Base-by-base conservation (phyloP, 1,140 invertebrate genomes). In the Ylistrum balloti region DNA sequence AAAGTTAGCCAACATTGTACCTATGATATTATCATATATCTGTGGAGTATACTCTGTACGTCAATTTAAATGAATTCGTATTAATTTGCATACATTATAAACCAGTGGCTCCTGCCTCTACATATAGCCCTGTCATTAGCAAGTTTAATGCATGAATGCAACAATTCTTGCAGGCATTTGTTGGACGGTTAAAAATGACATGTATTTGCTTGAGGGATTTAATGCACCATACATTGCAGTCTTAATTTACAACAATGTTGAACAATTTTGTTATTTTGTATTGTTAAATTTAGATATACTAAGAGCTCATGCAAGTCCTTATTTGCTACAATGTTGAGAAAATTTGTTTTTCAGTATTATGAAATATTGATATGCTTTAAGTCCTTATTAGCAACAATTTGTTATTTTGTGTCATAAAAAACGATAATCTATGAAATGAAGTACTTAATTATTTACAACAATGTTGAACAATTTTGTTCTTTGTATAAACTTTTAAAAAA, bases 31-130 rank as follows among this genome's bases (percentile, higher is more conserved):
- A 74, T 74, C 56, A 22, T 45, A 45, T 45, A 45, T 45, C 41
- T 45, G 7, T n/a, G 0, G 22, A 74, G 56, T n/a, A 74, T 28
- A 74, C 45, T 20, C 3, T 74, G 56, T 74, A 74, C 56, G 11
- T 74, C 56, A 74, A 74, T 74, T 74, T 74, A 74, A 74, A 74
- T 74, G 56, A 74, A 74, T 74, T 28, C 28, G 56, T 74, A 28
- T 74, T 74, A 17, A 74, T 74, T 74, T 74, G n/a, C 56, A 74
- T 74, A 74, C 22, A 74, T 74, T 74, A 74, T 74, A 74, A 28
- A 74, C n/a, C 17, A 17, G 41, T 15, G 41, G 41, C 41, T 74
- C 56, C n/a, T 74, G 56, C 56, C 56, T 74, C 5, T 74, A 74
- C 56, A 74, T 74, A 74, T 11, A n/a, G 15, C 22, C n/a, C n/a